Conservation (phyloP, 92 coral and sea anemone species). For the Palythoa grandiflora region DNA sequence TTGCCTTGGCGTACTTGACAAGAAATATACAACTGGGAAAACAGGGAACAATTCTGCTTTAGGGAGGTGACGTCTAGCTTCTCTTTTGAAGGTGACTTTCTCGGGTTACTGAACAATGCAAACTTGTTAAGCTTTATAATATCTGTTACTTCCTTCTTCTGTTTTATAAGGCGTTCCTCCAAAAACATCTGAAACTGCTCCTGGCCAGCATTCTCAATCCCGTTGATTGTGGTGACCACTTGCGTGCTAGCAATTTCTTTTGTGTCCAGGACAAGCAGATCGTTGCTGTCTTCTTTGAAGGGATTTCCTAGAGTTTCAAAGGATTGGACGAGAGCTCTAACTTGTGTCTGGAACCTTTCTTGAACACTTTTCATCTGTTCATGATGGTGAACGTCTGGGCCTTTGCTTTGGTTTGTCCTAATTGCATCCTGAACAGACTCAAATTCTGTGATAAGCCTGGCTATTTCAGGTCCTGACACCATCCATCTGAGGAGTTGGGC, state of each 20-base stretch:
- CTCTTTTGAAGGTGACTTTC: constrained; percentile 7
- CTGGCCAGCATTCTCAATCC: constrained; percentile 23
- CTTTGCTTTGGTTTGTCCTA: neutral
- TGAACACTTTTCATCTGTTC: constrained; percentile 25
- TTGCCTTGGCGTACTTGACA: neutral
- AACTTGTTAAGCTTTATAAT: constrained; percentile 42
- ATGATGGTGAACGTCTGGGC: neutral
- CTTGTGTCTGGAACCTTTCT: constrained; percentile 40
- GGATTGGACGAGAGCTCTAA: neutral
- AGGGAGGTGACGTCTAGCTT: constrained; percentile 38
- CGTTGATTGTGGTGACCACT: constrained; percentile 28
- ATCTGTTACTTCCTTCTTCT: constrained; percentile 9
- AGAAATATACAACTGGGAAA: constrained; percentile 34
- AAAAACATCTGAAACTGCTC: constrained; percentile 38
- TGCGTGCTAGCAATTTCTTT: constrained; percentile 25
- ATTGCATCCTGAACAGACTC: constrained; percentile 19
- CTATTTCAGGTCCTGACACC: constrained; percentile 56
- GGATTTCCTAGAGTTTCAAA: neutral
- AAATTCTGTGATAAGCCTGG: constrained; percentile 41
- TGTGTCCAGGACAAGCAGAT: constrained; percentile 48
- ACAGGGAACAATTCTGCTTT: constrained; percentile 56
- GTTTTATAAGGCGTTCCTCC: constrained; percentile 45
- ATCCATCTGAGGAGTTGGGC: constrained; percentile 56
- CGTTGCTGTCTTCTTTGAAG: constrained; percentile 37
- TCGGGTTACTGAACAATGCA: constrained; percentile 43